Base-by-base conservation (phyloP, 2,113 vertebrate genomes). In the Clarias batrachus region DNA sequence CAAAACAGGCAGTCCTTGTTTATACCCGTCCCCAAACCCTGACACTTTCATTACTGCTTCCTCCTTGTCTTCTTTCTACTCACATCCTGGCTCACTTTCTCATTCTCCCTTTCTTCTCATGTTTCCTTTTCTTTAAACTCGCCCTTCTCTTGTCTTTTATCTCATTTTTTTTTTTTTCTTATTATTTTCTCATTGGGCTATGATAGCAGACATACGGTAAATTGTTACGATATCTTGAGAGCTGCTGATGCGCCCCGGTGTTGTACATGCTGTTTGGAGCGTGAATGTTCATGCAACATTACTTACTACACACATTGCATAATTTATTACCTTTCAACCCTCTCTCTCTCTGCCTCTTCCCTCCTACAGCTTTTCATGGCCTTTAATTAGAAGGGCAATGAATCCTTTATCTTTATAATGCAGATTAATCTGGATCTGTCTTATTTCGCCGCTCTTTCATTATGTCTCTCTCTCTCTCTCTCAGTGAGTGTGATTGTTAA, bases 401-500 rank as follows among this genome's bases (percentile, higher is more conserved):
- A 86, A 89, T 89, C 86, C 81, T 83, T 23, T 81, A 89, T 74
- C 71, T 89, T 82, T 71, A 82, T 87, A 65, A 87, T 79, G 70
- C 56, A 54, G 54, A 89, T 87, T 88, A 90, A 87, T 89, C 80
- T 87, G 80, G 76, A 86, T 89, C 79, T 66, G 82, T 88, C 78
- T 85, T 33, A 23, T 54, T 74, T 30, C 41, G 54, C 41, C 27
- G 71, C 56, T 68, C 25, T 83, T 25, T 86, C 79, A 71, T 56
- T 48, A 4, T 87, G 19, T n/a, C 41, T 66, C 30, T 78, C 70
- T n/a, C 33, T 85, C 56, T 87, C 54, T 80, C 23, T 84, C 70
- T 78, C 66, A 93, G 92, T 93, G 71, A 93, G 90, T 54, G 92
- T 93, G 30, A 92, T 92, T 23, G 77, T 93, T 74, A 93, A 93